Evolutionary conservation across 2,888 invertebrate genomes (phyloP), one percentile per base, ranked within the genome.

Genomic region (Drosophila cognata): DNA sequence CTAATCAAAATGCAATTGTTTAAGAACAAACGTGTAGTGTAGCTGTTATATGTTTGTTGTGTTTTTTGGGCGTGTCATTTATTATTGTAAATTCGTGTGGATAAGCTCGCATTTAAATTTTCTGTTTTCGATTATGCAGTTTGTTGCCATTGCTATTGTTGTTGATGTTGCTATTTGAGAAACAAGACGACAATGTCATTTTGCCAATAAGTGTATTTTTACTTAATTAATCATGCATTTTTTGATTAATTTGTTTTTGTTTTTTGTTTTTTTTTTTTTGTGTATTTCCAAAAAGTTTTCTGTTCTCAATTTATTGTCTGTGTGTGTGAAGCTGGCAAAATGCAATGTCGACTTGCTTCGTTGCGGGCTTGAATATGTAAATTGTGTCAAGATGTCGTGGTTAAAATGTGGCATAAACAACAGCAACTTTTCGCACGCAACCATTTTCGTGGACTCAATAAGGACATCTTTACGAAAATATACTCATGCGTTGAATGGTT

Each of bases 261-360:
- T 13, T 25, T 18, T 35, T 43, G 8, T 31, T 3, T 13, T 25
- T 18, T 35, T 43, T 11, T 43, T 16, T 25, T 36, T 16, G 4
- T 57, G 1, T 7, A 25, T 43, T 21, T 53, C 13, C 21, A 25
- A 48, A 61, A 50, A 38, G 25, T 51, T 58, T 43, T 25, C 0
- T 4, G 36, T 48, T 60, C 58, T 29, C 63, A 82, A 79, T 71
- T 82, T 75, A 79, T 79, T 82, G 79, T 79, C 80, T 62, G 57
- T 59, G 53, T 58, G 71, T 58, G 71, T 57, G 36, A 46, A 64
- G 53, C 56, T 58, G 61, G 48, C 57, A 55, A 41, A 31, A 28
- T n/a, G 36, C 51, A n/a, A 41, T 43, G 43, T n/a, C 51, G 35
- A 36, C 56, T 21, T 28, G 43, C 31, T 35, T 31, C 25, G 29